These are phyloP conservation scores for Pocillopora verrucosa DNA, from an alignment of 64 coral and sea anemone species.

Conservation along the genomic window DNA sequence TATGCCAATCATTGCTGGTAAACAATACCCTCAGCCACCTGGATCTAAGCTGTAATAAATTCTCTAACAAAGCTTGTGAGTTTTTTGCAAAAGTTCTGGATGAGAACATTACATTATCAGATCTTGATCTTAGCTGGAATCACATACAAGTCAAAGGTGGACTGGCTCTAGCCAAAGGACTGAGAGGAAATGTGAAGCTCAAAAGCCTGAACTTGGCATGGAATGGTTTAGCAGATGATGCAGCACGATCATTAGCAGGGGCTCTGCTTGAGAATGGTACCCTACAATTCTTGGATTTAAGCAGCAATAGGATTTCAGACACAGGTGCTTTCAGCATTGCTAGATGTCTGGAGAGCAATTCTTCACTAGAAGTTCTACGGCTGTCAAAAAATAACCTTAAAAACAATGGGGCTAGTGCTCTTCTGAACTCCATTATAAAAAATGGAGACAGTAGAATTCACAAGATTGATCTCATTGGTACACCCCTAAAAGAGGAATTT, in stretches of 20 bases:
- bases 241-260: slow-evolving; percentile 51
- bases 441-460: slow-evolving; percentile 60
- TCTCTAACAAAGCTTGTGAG: slow-evolving; percentile 76
- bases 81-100: slow-evolving; percentile 69
- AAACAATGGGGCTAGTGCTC: slow-evolving; percentile 73
- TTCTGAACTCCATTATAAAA: slow-evolving; percentile 59
- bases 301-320: slow-evolving; percentile 77
- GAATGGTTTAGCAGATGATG: slow-evolving; percentile 81
- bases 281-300: slow-evolving; percentile 67
- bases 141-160: slow-evolving; percentile 78
- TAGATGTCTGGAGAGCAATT: slow-evolving; percentile 50
- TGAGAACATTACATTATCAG: slow-evolving; percentile 68
- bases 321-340: slow-evolving; percentile 41
- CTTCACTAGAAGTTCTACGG: slow-evolving; percentile 62
- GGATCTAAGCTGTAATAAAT: slow-evolving; percentile 81
- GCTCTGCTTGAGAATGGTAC: slow-evolving; percentile 67
- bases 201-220: slow-evolving; percentile 85
- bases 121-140: slow-evolving; percentile 88
- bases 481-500: slow-evolving; percentile 64
- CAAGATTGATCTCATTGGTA: slow-evolving; percentile 72
- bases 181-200: slow-evolving; percentile 80
- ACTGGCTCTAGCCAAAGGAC: slow-evolving; percentile 61
- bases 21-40: slow-evolving; percentile 67
- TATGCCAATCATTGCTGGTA: slow-evolving; percentile 52
- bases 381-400: slow-evolving; percentile 73